Percentiles rank a stretch among this genome's conserved stretches.
Conservation (phyloP, 2,797 vertebrate species). For the Darevskia nairensis region DNA sequence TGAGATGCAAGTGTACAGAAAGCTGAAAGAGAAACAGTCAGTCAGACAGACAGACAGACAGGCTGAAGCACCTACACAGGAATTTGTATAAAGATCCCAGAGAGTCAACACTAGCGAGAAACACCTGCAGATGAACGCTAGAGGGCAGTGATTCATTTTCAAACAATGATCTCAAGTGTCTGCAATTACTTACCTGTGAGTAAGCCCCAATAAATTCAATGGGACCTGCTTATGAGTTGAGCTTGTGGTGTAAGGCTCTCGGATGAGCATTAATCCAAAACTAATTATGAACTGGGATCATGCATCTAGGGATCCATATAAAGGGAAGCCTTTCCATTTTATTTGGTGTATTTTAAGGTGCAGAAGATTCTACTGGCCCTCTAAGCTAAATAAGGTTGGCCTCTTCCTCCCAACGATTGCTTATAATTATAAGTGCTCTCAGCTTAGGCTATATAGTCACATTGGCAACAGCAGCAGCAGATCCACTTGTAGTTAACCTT, state of each 20-base stretch:
- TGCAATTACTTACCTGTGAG: not conserved
- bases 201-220: not conserved
- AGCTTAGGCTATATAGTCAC: not conserved
- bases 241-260: not conserved
- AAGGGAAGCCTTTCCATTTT: not conserved
- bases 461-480: not conserved
- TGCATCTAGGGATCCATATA: too few relatives aligned
- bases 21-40: not conserved
- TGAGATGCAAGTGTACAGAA: fast-evolving
- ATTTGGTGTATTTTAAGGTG: not conserved
- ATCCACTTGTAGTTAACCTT: not conserved
- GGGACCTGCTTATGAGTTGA: not conserved
- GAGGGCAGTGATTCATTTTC: slow-evolving; percentile 54
- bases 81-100: not conserved
- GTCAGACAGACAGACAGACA: not conserved
- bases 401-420: not conserved
- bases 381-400: not conserved
- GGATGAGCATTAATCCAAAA: not conserved
- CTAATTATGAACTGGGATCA: not conserved
- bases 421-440: not conserved
- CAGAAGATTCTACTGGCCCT: not conserved
- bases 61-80: not conserved
- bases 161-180: not conserved
- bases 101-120: not conserved
- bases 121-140: slow-evolving; percentile 30